Evolutionary conservation across 2,888 invertebrate species (phyloP).

Genomic region (Chironomus riparius): DNA sequence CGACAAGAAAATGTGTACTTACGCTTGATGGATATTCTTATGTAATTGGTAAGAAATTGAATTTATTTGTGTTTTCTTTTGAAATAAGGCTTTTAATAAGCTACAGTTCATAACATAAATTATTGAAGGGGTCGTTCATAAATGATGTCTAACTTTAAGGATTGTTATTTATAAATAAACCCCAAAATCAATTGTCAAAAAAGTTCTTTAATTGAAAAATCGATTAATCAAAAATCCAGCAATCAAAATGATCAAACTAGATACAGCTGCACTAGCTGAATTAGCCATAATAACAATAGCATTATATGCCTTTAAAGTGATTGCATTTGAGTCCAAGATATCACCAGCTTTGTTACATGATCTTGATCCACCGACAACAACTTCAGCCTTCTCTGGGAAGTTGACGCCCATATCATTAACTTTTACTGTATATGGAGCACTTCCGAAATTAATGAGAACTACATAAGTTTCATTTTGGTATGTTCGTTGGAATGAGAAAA

Average conservation of each 20-base stretch:
- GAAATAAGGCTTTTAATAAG: not conserved
- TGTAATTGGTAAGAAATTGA: constrained; percentile 65
- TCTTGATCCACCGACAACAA: constrained; percentile 16
- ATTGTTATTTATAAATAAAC: too few relatives aligned
- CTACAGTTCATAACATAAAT: too few relatives aligned
- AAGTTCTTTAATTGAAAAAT: not conserved
- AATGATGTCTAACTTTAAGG: too few relatives aligned
- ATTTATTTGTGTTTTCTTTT: too few relatives aligned
- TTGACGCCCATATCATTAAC: constrained; percentile 40
- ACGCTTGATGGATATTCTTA: constrained; percentile 80
- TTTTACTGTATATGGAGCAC: constrained; percentile 33
- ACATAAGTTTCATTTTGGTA: constrained; percentile 33
- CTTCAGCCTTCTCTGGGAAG: constrained; percentile 7
- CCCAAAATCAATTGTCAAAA: too few relatives aligned
- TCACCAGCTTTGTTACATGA: constrained; percentile 11
- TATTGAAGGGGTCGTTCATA: too few relatives aligned
- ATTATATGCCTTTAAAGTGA: constrained; percentile 19
- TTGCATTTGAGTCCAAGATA: not conserved
- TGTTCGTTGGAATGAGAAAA: constrained; percentile 49
- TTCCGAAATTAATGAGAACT: constrained; percentile 40
- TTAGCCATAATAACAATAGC: not conserved
- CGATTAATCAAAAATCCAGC: not conserved
- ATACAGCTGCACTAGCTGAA: not conserved
- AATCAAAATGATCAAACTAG: not conserved
- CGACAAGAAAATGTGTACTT: constrained; percentile 68